Conservation (phyloP, 2,113 vertebrate species). For the Corythaeola cristata region DNA sequence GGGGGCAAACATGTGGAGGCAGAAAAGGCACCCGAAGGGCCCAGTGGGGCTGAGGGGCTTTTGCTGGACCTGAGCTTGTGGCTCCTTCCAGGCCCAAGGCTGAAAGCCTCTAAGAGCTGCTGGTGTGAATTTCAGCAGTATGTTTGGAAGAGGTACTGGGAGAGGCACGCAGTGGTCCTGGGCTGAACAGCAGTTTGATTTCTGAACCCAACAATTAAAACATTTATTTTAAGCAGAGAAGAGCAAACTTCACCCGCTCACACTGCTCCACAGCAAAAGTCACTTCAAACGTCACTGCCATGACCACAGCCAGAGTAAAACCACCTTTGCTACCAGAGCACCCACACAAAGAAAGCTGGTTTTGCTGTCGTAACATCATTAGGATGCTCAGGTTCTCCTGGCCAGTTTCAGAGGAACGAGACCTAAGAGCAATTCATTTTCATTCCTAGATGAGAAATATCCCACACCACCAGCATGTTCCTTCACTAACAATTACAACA, state of each 20-base stretch:
- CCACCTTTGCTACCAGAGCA: neutral
- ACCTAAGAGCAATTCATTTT: neutral
- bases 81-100: neutral
- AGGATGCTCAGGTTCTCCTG: neutral
- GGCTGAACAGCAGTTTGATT: neutral
- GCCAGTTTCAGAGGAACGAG: neutral
- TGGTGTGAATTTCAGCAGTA: neutral
- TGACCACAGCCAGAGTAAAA: rapidly evolving
- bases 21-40: no score
- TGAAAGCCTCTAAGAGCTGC: neutral
- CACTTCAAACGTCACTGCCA: rapidly evolving
- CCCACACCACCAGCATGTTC: neutral
- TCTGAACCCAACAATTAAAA: neutral
- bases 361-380: rapidly evolving
- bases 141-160: neutral
- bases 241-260: neutral
- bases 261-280: neutral
- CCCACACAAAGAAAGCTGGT: no score
- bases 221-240: neutral
- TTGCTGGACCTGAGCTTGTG: neutral
- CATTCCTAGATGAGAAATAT: neutral
- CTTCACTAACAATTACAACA: rapidly evolving
- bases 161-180: neutral
- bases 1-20: neutral
- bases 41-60: neutral